These are phyloP conservation scores for Dicrurus megarhynchus DNA, from an alignment of 2,113 vertebrate genomes.

Conservation along the genomic window DNA sequence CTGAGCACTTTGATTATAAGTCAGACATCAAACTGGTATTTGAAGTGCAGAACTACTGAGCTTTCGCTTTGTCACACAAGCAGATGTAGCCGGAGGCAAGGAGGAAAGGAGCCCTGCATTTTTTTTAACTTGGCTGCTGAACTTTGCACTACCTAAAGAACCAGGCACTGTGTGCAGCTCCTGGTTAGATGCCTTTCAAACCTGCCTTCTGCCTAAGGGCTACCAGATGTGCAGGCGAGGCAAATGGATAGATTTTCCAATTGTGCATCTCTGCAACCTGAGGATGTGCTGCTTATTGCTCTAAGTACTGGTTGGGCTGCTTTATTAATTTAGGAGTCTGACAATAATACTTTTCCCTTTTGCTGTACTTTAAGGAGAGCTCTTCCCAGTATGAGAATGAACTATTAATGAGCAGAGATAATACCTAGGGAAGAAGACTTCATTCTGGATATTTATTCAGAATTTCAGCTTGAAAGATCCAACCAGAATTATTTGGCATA, in stretches of 20 bases:
- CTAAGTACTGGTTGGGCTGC: background rate
- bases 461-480: background rate
- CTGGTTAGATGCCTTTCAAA: conserved; percentile 1
- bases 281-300: background rate
- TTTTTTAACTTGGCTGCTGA: background rate
- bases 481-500: background rate
- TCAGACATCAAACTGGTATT: conserved; percentile 57
- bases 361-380: background rate
- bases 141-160: conserved; percentile 4
- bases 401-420: background rate
- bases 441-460: background rate
- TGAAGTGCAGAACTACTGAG: conserved; percentile 24
- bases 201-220: background rate
- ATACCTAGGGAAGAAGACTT: background rate
- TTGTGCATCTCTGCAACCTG: background rate
- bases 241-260: background rate
- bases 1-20: background rate
- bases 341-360: background rate
- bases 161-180: background rate
- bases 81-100: background rate
- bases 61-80: conserved; percentile 32
- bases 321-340: background rate
- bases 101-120: background rate
- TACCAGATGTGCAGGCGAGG: background rate
- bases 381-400: background rate